These are phyloP conservation scores for Ptiloglossa arizonensis DNA, from an alignment of 1,140 invertebrate genomes.

Conservation along the genomic window DNA sequence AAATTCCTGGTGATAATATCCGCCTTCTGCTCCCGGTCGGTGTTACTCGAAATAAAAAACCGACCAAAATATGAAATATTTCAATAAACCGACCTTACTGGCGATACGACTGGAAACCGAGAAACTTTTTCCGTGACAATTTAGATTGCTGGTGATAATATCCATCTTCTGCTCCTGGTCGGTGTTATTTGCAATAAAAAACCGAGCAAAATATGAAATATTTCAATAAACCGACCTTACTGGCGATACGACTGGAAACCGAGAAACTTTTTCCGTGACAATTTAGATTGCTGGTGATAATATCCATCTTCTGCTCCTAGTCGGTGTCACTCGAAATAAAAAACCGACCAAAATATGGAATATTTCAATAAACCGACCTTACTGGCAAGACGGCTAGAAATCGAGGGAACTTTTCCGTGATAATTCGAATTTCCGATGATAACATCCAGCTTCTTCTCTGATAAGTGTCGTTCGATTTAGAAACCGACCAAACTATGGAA, in stretches of 20 bases:
- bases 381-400: too few relatives aligned
- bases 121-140: slow-evolving; percentile 27
- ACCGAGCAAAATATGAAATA: slow-evolving; percentile 38
- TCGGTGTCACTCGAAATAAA: slow-evolving; percentile 4
- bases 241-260: too few relatives aligned
- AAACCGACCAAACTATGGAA: too few relatives aligned
- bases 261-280: slow-evolving; percentile 18
- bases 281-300: slow-evolving; percentile 23
- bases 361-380: too few relatives aligned
- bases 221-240: too few relatives aligned
- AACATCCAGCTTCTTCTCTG: too few relatives aligned
- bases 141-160: slow-evolving; percentile 14
- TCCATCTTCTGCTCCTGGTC: background rate
- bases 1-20: slow-evolving; percentile 13
- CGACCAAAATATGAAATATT: slow-evolving; percentile 46
- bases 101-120: too few relatives aligned
- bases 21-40: background rate
- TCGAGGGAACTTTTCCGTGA: too few relatives aligned
- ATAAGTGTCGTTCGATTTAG: too few relatives aligned
- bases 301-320: background rate
- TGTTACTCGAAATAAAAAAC: slow-evolving; percentile 31
- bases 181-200: slow-evolving; percentile 24
- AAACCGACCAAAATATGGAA: slow-evolving; percentile 43
- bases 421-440: too few relatives aligned
- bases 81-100: too few relatives aligned